phyloP scores from a whole-genome alignment of 2,797 vertebrate species.

The Yasuhikotakia modesta region DNA sequence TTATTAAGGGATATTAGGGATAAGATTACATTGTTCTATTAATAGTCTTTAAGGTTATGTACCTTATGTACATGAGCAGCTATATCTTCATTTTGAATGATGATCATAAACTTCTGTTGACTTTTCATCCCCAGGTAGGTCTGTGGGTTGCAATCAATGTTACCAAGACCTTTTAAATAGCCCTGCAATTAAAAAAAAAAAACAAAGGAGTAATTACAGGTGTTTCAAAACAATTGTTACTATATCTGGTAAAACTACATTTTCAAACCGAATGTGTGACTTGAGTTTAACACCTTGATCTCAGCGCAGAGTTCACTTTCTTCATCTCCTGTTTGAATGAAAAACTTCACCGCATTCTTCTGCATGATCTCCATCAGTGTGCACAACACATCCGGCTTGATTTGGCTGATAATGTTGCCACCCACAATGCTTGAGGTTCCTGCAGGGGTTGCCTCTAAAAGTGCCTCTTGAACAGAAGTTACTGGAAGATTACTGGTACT shows the following conservation, averaged over 20 bases:
- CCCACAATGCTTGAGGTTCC: slow-evolving; percentile 64
- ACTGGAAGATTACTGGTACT: slow-evolving; percentile 11
- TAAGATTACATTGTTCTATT: background rate
- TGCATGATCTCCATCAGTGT: slow-evolving; percentile 91
- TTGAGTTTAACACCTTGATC: slow-evolving; percentile 85
- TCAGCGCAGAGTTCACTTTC: slow-evolving; percentile 87
- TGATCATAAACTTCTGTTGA: slow-evolving; percentile 93
- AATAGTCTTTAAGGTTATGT: slow-evolving; percentile 24
- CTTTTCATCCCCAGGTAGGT: slow-evolving; percentile 85
- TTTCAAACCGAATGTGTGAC: background rate
- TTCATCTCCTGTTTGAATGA: slow-evolving; percentile 85
- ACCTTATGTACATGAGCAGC: slow-evolving; percentile 94
- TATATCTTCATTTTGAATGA: slow-evolving; percentile 98
- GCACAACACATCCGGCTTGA: slow-evolving; percentile 90
- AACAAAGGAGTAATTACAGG: slow-evolving; percentile 52
- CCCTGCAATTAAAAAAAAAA: slow-evolving; percentile 69
- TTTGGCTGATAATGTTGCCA: slow-evolving; percentile 84
- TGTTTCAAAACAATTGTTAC: background rate
- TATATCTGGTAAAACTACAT: background rate
- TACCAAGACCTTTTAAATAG: slow-evolving; percentile 91
- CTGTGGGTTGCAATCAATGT: slow-evolving; percentile 91
- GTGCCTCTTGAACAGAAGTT: slow-evolving; percentile 34
- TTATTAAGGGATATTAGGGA: too few species aligned
- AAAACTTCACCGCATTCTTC: slow-evolving; percentile 95
- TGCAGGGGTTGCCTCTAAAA: slow-evolving; percentile 40